Base-by-base conservation (phyloP, 2,113 vertebrate species). In the Bambusicola thoracicus region DNA sequence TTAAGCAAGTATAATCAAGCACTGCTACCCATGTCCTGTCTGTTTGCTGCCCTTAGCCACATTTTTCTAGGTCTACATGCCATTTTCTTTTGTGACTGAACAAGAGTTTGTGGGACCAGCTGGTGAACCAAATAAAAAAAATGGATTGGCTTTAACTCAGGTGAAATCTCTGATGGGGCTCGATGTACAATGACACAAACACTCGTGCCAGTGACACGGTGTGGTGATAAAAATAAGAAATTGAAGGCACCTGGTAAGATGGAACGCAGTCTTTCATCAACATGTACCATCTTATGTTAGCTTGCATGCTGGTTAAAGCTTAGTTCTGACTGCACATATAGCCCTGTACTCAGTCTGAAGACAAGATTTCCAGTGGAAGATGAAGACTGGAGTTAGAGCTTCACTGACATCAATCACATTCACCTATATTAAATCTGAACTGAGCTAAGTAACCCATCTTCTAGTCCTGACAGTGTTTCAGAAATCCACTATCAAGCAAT, bases 391-490 rank as follows among this genome's bases (percentile, higher is more conserved):
- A 94, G 53, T 81, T 88, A 49, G 58, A 81, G 51, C 40, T 92
- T 73, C 44, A 36, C 2, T 81, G 46, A 74, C 58, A 80, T 89
- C n/a, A 58, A 13, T 81, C 63, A 63, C 69, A 56, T 22, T 68
- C 49, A 63, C 53, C n/a, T 61, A 20, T 59, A 79, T 62, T 63
- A 90, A 75, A 59, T 30, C 41, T 51, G 18, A 94, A 91, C 49
- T 24, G 48, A 94, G 46, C 43, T 56, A 89, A 75, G 41, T 9
- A 74, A 32, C 44, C 61, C 67, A 84, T 38, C 73, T 76, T 89
- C 81, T 77, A 81, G 70, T 46, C 53, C 89, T 72, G 40, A 79
- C 55, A 59, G 75, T 44, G 21, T 84, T 94, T 89, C 88, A 83
- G 81, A 94, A 81, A 38, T 7, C 19, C 53, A 49, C 55, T 53